Percentiles rank a stretch among this genome's conserved stretches.
These are phyloP conservation scores for Trematocara macrostoma DNA, from an alignment of 2,113 vertebrate species.

Conservation along the genomic window DNA sequence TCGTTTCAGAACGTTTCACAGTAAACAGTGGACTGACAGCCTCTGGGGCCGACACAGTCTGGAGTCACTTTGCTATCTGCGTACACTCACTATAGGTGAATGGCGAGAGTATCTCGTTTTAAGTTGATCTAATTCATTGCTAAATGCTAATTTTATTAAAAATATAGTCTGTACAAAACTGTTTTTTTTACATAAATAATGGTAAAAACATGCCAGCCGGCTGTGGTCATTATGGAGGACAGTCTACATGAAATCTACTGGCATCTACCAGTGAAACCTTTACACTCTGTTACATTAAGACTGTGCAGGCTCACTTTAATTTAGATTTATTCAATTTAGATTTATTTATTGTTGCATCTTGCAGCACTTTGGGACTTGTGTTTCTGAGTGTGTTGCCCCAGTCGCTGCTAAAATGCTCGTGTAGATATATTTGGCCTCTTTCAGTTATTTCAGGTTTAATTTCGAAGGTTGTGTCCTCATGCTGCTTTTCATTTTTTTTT, in stretches of 20 bases:
- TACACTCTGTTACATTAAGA: background rate
- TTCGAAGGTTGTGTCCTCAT: background rate
- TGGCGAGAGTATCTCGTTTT: fast-evolving
- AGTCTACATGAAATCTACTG: fast-evolving
- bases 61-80: background rate
- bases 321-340: background rate
- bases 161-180: background rate
- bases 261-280: background rate
- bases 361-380: background rate
- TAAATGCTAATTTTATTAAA: background rate
- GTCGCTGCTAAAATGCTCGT: background rate
- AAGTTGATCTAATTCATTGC: background rate
- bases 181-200: background rate
- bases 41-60: fast-evolving
- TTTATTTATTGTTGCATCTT: background rate
- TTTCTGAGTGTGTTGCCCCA: background rate
- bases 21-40: background rate
- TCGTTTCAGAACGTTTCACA: no score
- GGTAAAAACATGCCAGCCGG: no score
- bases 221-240: background rate
- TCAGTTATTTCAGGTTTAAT: background rate
- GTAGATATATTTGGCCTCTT: background rate
- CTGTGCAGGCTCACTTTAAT: fast-evolving
- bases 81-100: background rate
- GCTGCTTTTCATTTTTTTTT: background rate